Base-by-base conservation (phyloP, 2,888 invertebrate genomes). In the Agrochola macilenta region DNA sequence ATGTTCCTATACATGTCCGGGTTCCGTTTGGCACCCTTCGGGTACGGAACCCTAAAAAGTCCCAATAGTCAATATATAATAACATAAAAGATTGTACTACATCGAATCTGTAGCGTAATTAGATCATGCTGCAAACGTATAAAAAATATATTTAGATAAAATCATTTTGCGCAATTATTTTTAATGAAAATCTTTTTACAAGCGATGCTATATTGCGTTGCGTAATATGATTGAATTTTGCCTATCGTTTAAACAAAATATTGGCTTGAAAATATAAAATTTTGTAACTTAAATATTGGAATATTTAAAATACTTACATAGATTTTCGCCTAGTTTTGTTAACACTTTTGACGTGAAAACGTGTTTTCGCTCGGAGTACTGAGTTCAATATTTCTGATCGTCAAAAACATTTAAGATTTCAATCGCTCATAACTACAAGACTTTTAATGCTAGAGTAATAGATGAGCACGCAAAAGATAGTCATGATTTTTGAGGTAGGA, bases 181-280 rank as follows among this genome's bases (percentile, higher is more conserved):
- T 75, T 54, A 7, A 23, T 58, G 8, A 20, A 64, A 75, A 69
- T 60, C 35, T 65, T 60, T 30, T 80, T 20, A 52, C 26, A 39
- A 49, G 26, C 35, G 9, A 2, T 46, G 69, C n/a, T 39, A 30
- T 54, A n/a, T 4, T 57, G n/a, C 52, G 64, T 60, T 35, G 46
- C 60, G 39, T 17, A 39, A 52, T 64, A 17, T 74, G 17, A 75
- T 74, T 64, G 35, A 64, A 79, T 69, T 74, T 52, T 39, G 52
- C 54, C 8, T 54, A n/a, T 23, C 14, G 26, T 26, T 5, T 54
- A 30, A 35, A 14, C 7, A 46, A 49, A 46, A 63, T 79, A 57
- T 11, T 9, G n/a, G 9, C 35, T 64, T 1, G 14, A 26, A 52
- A 52, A 79, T 4, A 58, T 52, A 46, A 76, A 52, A 17, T 46